A percentile compares a stretch with the other conserved stretches of the same genome.
Conservation (phyloP, 2,113 vertebrate genomes). For the Mesembrinibis cayennensis region DNA sequence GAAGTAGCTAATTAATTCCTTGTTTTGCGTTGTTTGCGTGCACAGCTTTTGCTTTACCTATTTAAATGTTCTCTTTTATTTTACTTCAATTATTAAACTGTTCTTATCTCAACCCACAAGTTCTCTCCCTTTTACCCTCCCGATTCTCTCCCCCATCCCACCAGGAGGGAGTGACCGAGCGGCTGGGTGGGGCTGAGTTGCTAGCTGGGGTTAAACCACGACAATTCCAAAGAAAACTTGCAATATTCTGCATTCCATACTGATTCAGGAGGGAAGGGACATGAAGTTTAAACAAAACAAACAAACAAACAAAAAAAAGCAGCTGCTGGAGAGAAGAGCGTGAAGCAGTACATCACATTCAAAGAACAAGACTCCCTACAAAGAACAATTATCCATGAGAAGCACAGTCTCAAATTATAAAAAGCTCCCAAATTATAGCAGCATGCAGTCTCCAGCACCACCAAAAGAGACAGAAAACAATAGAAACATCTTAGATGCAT, state of each 20-base stretch:
- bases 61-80: no score
- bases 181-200: no score
- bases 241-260: background rate
- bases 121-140: no score
- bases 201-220: no score
- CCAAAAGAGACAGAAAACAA: background rate
- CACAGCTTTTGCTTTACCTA: no score
- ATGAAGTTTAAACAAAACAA: background rate
- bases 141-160: no score
- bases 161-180: no score
- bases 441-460: background rate
- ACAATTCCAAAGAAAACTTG: background rate
- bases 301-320: background rate
- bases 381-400: background rate
- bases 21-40: no score
- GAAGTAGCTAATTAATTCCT: no score
- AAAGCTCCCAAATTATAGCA: background rate
- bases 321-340: background rate
- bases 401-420: background rate
- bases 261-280: background rate
- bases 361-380: background rate
- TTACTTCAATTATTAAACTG: no score
- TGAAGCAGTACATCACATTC: background rate
- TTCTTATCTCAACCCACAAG: no score
- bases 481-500: background rate